Evolutionary conservation across 2,797 vertebrate genomes (phyloP), one percentile per base, ranked within the genome.

Genomic region (Poecilia wingei): DNA sequence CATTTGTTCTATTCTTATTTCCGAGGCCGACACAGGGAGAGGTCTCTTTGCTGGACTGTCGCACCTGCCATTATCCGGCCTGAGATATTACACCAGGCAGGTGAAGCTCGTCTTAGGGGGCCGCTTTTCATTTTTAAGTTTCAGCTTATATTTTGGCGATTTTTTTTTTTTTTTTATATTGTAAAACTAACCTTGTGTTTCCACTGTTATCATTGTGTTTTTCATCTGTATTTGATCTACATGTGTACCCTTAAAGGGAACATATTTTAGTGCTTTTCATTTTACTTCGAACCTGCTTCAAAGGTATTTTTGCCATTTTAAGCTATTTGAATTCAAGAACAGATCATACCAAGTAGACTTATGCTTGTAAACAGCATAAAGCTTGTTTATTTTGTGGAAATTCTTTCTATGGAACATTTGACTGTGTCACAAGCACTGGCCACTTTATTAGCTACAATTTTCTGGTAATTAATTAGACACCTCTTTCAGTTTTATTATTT

Each of bases 1-100:
- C 83, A 82, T 87, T 87, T 81, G 72, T 76, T 16, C 79, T 82
- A 47, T 84, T 88, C 79, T 89, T 78, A 76, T 84, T 74, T 75
- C 70, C 28, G 25, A 6, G 14, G 77, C 51, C 49, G 72, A 87
- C 33, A 47, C 39, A 80, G 69, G 10, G 57, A 64, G 51, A 76
- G 41, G 83, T 73, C 66, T 87, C 75, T 77, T 64, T 74, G 72
- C 74, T 20, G 72, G 1, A 4, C 47, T 33, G 51, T 79, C 20
- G 2, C 74, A 76, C 82, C 53, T 79, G 69, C 46, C 64, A 47
- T 83, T 74, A 51, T 79, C 77, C 78, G 79, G 20, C 69, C 69
- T 66, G 82, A 85, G 75, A 46, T 6, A 66, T 85, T 66, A 25
- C 25, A 69, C 46, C 76, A 8, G 81, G 78, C 47, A 41, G 36